These are phyloP conservation scores for Aphelenchoides besseyi DNA, from an alignment of 1,140 invertebrate species.

Conservation along the genomic window DNA sequence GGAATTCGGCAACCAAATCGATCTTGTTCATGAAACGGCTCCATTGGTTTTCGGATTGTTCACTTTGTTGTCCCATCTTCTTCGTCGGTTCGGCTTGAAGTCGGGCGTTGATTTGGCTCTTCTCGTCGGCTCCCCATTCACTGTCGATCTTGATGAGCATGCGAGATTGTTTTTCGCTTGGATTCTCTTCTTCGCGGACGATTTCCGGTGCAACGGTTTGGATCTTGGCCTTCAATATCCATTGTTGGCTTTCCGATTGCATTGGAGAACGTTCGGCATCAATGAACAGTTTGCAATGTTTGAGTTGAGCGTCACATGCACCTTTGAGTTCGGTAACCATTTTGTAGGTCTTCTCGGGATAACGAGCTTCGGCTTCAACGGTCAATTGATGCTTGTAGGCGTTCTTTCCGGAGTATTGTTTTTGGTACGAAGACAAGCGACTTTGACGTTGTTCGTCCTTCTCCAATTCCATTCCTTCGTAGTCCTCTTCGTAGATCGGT, in stretches of 20 bases:
- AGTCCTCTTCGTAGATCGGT: slow-evolving; percentile 18
- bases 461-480: slow-evolving; percentile 27
- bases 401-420: slow-evolving; percentile 24
- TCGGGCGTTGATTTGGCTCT: slow-evolving; percentile 39
- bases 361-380: slow-evolving; percentile 23
- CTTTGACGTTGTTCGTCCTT: slow-evolving; percentile 18
- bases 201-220: slow-evolving; percentile 31
- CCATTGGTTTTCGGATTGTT: slow-evolving; percentile 19
- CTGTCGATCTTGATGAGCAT: slow-evolving; percentile 24
- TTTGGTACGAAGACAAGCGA: background rate
- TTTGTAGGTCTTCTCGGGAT: slow-evolving; percentile 19
- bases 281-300: slow-evolving; percentile 27
- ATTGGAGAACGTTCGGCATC: slow-evolving; percentile 26
- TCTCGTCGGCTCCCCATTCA: slow-evolving; percentile 37
- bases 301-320: slow-evolving; percentile 30
- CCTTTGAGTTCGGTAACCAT: slow-evolving; percentile 30
- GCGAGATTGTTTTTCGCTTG: slow-evolving; percentile 22
- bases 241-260: slow-evolving; percentile 17
- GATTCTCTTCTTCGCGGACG: slow-evolving; percentile 10
- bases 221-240: slow-evolving; percentile 25
- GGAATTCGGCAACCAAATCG: slow-evolving; percentile 27
- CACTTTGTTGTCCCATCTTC: background rate
- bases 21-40: slow-evolving; percentile 42
- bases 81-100: slow-evolving; percentile 30
- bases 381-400: slow-evolving; percentile 32